These are phyloP conservation scores for Smittia sp. DNA, from an alignment of 2,888 invertebrate species.

Conservation along the genomic window DNA sequence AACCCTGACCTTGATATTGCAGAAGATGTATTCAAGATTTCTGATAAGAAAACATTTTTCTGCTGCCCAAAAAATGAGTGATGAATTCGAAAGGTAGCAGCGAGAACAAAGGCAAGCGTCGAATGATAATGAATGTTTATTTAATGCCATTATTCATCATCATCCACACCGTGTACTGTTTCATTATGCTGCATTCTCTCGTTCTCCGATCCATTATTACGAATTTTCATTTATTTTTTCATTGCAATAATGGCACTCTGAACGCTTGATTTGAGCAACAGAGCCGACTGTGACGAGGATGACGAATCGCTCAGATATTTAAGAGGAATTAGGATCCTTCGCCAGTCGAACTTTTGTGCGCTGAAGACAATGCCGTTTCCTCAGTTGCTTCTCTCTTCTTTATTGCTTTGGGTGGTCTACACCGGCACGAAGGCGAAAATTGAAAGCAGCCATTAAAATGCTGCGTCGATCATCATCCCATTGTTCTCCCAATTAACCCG, in stretches of 20 bases:
- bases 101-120: background rate
- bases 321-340: conserved; percentile 35
- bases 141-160: conserved; percentile 35
- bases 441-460: conserved; percentile 21
- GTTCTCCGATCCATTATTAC: background rate
- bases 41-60: too few relatives aligned
- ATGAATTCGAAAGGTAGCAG: background rate
- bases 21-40: too few relatives aligned
- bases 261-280: background rate
- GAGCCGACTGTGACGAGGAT: background rate
- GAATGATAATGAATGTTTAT: conserved; percentile 29
- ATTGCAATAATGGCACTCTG: conserved; percentile 22
- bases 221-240: background rate
- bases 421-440: background rate
- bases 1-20: too few relatives aligned
- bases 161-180: conserved; percentile 25
- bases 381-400: background rate
- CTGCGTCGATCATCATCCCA: conserved; percentile 12
- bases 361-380: conserved; percentile 15
- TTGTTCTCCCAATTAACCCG: conserved; percentile 33
- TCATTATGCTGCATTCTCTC: conserved; percentile 18
- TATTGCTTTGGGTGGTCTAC: conserved; percentile 20
- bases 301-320: conserved; percentile 25
- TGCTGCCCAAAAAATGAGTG: too few relatives aligned
- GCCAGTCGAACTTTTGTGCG: background rate